Conservation (phyloP, 2,888 invertebrate species). For the Chalcosyrphus nemorum region DNA sequence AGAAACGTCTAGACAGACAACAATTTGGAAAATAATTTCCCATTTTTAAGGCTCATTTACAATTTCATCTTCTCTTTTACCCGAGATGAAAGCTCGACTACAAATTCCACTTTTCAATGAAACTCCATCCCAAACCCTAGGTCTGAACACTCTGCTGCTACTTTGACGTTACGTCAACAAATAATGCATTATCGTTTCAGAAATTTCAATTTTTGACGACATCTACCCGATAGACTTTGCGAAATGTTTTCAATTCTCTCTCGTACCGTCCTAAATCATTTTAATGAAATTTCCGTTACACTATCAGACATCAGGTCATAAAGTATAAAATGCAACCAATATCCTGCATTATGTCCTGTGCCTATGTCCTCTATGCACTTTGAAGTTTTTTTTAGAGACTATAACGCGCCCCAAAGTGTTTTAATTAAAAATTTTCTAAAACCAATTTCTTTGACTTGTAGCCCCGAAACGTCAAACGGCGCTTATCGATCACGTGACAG, state of each 20-base stretch:
- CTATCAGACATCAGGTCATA: slow-evolving; percentile 10
- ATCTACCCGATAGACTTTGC: background rate
- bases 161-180: background rate
- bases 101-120: background rate
- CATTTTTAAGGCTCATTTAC: too few species aligned
- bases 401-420: slow-evolving; percentile 10
- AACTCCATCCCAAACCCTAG: background rate
- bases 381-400: slow-evolving; percentile 29
- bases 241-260: slow-evolving; percentile 35
- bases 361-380: slow-evolving; percentile 11
- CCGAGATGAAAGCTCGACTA: background rate
- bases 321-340: slow-evolving; percentile 18
- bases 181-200: background rate
- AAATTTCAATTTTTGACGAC: slow-evolving; percentile 28
- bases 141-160: slow-evolving; percentile 16
- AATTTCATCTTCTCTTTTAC: too few species aligned
- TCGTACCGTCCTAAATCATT: slow-evolving; percentile 45
- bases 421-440: slow-evolving; percentile 64
- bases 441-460: slow-evolving; percentile 55
- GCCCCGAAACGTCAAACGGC: slow-evolving; percentile 10
- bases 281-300: slow-evolving; percentile 56
- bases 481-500: background rate
- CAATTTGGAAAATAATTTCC: too few species aligned
- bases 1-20: too few species aligned
- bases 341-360: too few species aligned